Conservation (phyloP, 2,797 vertebrate genomes). For the Lycodopsis pacificus region DNA sequence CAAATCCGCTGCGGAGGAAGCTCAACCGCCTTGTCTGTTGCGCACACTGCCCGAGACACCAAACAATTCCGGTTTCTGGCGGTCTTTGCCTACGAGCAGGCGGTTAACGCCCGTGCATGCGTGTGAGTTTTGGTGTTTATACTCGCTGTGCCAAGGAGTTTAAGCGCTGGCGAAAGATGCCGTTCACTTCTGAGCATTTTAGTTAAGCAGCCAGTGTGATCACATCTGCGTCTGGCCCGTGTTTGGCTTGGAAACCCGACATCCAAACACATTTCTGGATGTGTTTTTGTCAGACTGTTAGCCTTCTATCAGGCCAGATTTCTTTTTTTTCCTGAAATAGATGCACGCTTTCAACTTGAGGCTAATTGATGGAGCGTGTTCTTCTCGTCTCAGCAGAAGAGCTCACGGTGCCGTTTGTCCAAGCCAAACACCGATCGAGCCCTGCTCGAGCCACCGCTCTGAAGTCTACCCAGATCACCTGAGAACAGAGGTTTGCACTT, state of each 20-base stretch:
- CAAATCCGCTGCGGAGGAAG: slow-evolving; percentile 74
- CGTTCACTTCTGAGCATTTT: slow-evolving; percentile 72
- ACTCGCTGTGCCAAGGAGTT: slow-evolving; percentile 62
- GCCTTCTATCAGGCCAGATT: slow-evolving; percentile 41
- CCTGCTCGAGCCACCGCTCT: slow-evolving; percentile 27
- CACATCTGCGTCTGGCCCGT: slow-evolving; percentile 69
- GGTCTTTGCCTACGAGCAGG: slow-evolving; percentile 31
- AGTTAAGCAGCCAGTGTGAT: slow-evolving; percentile 68
- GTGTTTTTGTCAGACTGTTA: slow-evolving; percentile 74
- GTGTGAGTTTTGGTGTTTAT: slow-evolving; percentile 73
- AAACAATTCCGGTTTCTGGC: slow-evolving; percentile 60
- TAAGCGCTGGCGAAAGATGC: slow-evolving; percentile 62
- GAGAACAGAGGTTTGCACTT: slow-evolving; percentile 49
- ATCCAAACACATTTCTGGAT: slow-evolving; percentile 76
- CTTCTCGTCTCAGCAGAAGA: slow-evolving; percentile 58
- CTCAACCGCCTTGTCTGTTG: slow-evolving; percentile 61
- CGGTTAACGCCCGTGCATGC: slow-evolving; percentile 50
- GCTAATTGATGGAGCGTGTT: slow-evolving; percentile 71
- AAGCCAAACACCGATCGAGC: slow-evolving; percentile 64
- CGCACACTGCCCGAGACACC: slow-evolving; percentile 49
- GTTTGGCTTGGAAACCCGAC: slow-evolving; percentile 76
- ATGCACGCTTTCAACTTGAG: slow-evolving; percentile 57
- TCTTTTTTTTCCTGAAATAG: slow-evolving; percentile 52
- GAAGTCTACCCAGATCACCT: slow-evolving; percentile 36
- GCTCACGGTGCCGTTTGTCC: slow-evolving; percentile 47